Evolutionary conservation across 2,888 invertebrate species (phyloP), one percentile per base, ranked within the genome.

Genomic region (Chironomus tentans): DNA sequence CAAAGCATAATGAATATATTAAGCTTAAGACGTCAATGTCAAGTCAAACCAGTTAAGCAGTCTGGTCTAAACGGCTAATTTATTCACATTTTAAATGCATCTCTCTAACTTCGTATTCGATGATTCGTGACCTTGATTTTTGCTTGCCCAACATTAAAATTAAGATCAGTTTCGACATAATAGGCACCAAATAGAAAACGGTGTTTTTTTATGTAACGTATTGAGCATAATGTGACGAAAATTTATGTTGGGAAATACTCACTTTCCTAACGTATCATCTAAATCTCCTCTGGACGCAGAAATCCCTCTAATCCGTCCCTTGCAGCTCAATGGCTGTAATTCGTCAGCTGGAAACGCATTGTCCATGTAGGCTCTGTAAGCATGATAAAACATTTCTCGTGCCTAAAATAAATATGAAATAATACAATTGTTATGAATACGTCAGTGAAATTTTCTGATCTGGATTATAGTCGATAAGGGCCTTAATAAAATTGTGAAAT

Each of bases 311-410:
- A 91, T 95, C 75, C 98, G 86, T 38, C 98, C 98, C 81, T 92
- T 91, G 84, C 98, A 98, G 81, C 93, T 94, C 50, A 98, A 86
- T 0, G 98, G 98, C 98, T 98, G 97, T 79, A 98, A 85, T 85
- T 99, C 98, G 86, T 98, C 98, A 18, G 98, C 98, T 74, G 98
- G 98, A 85, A 94, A 99, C 13, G 98, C 98, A 86, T 97, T 92
- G 80, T 93, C 93, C 96, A 98, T 97, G 81, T 98, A 98, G 1
- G 96, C 93, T 81, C 91, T 87, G 82, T 97, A 98, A 3, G 95
- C 97, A 87, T 98, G 98, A 83, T 95, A 94, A 84, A 98, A 98
- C 97, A 98, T 97, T 81, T 94, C 92, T 77, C 94, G 87, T 13
- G 96, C 90, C 85, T 97, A 18, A 47, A 74, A 56, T 13, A 74